Evolutionary conservation across 2,888 invertebrate species (phyloP).

Genomic region (Leptura quadrifasciata): DNA sequence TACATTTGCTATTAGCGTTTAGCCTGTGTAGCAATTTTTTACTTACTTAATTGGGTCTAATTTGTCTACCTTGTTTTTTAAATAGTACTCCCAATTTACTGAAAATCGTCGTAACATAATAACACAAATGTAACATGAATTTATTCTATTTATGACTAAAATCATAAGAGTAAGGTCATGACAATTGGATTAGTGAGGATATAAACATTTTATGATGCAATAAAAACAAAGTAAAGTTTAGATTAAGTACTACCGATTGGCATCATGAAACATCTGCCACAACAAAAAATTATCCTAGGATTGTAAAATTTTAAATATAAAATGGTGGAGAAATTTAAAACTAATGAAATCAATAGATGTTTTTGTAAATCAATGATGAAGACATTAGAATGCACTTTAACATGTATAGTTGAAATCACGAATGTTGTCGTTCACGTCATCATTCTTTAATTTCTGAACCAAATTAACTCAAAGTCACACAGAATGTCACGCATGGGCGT

Average conservation of each 20-base stretch:
- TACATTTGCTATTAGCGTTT: slow-evolving; percentile 6
- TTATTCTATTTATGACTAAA: background rate
- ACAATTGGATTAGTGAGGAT: slow-evolving; percentile 6
- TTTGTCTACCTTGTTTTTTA: too few relatives aligned
- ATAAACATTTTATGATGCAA: slow-evolving; percentile 12
- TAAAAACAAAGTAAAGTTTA: background rate
- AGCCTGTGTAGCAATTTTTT: background rate
- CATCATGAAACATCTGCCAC: background rate
- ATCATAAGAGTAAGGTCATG: background rate
- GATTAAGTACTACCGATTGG: background rate
- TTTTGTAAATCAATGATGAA: too few relatives aligned
- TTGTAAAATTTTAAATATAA: background rate
- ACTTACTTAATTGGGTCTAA: background rate
- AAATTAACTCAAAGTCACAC: too few relatives aligned
- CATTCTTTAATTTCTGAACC: too few relatives aligned
- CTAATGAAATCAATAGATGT: too few relatives aligned
- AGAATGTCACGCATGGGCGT: too few relatives aligned
- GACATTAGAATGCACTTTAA: too few relatives aligned
- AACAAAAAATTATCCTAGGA: background rate
- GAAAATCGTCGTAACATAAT: background rate
- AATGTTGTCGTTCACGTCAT: too few relatives aligned
- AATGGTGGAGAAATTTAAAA: too few relatives aligned
- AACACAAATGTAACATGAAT: background rate
- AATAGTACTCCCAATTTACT: background rate
- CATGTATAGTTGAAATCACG: too few relatives aligned